Conservation (phyloP, 2,797 vertebrate genomes). For the Channallabes apus region DNA sequence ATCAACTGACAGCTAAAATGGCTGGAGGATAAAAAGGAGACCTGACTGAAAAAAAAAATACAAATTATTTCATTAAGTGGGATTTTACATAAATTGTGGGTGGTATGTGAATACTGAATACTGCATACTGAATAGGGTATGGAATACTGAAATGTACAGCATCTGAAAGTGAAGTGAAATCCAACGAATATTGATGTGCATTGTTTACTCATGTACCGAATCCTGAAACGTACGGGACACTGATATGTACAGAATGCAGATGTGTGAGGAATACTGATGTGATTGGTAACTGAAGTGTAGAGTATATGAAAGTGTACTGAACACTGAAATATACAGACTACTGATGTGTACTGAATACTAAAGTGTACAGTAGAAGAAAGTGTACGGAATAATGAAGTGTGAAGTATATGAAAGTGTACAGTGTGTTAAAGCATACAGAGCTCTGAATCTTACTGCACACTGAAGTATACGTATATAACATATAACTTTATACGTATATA, state of each 20-base stretch:
- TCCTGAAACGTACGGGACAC: not conserved
- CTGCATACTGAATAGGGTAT: not conserved
- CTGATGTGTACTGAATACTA: not conserved
- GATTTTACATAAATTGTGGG: not conserved
- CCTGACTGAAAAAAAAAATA: not conserved
- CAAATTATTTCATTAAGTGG: not conserved
- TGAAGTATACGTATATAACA: too few species aligned
- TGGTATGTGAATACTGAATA: not conserved
- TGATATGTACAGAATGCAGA: not conserved
- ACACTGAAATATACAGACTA: not conserved
- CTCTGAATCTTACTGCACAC: not conserved
- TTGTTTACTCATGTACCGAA: not conserved
- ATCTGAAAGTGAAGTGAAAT: not conserved
- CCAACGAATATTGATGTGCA: not conserved
- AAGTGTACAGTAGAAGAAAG: not conserved
- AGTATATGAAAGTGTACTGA: not conserved
- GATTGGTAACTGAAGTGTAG: not conserved
- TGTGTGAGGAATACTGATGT: not conserved
- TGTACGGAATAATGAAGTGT: not conserved
- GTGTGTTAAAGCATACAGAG: not conserved
- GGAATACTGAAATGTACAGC: not conserved
- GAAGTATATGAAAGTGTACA: not conserved
- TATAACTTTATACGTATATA: too few species aligned
- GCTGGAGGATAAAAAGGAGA: slow-evolving; percentile 7
- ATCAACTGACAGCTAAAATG: slow-evolving; percentile 22